Base-by-base conservation (phyloP, 2,797 vertebrate species). In the Sitta carolinensis region DNA sequence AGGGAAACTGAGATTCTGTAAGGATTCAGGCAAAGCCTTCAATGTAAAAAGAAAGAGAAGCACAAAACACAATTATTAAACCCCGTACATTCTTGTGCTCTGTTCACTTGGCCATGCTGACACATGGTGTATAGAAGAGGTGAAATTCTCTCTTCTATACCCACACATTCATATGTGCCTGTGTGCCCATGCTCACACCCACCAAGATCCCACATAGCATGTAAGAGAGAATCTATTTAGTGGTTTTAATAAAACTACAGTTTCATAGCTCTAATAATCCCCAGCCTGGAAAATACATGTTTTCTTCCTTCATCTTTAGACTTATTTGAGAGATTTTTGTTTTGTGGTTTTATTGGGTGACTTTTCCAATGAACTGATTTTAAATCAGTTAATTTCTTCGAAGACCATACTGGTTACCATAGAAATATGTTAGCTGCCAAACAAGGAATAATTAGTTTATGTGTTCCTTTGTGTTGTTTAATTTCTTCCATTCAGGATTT, bases 401-500 rank as follows among this genome's bases (percentile, higher is more conserved):
- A 70, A 89, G 89, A 63, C 87, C 64, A 40, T 76, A 47, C 79
- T 94, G 91, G 96, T 97, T 96, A 63, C 95, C 91, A 95, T 94
- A 96, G 96, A 93, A 97, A 97, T 95, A 81, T 0, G 62, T 89
- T 84, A 96, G 92, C 88, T 94, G 92, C 79, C 95, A 93, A 97
- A 87, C 94, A 95, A 70, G 95, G 92, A 96, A 89, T 97, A 96
- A 97, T 94, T 96, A 97, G 95, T 94, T 94, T 95, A 96, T 83
- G 90, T 89, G 90, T 91, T 95, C 89, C 94, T 97, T 97, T 96
- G 95, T 97, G 93, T 77, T 95, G 93, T 93, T 63, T 97, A 97
- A 97, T 97, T 97, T 97, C 97, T 98, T 98, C 96, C 97, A 97
- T 96, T 97, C 91, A 86, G 92, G 88, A 84, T 93, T 95, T 97